These are phyloP conservation scores for Microplitis manilae DNA, from an alignment of 2,888 invertebrate species.

Conservation along the genomic window DNA sequence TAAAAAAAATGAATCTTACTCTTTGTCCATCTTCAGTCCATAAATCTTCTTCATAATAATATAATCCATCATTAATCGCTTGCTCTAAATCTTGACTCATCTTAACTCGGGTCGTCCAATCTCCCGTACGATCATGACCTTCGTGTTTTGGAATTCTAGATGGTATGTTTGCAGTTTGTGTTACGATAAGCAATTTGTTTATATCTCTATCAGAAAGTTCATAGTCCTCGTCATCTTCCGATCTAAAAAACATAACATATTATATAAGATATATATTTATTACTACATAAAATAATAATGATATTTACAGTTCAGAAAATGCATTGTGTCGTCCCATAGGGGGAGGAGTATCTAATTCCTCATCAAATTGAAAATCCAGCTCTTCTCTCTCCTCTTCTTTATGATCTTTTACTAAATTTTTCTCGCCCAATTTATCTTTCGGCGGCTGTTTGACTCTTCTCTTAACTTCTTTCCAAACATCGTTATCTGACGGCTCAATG, in stretches of 20 bases:
- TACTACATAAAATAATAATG: constrained; percentile 23
- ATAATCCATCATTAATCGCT: constrained; percentile 97
- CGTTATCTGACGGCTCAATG: constrained; percentile 61
- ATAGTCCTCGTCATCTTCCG: constrained; percentile 85
- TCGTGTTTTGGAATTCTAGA: constrained; percentile 85
- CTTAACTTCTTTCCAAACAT: constrained; percentile 76
- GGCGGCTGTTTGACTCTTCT: constrained; percentile 69
- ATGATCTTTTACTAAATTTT: constrained; percentile 53
- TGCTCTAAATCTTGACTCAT: constrained; percentile 95
- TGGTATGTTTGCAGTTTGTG: constrained; percentile 76
- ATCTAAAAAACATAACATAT: constrained; percentile 72
- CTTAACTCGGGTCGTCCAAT: constrained; percentile 91
- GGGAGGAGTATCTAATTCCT: constrained; percentile 86
- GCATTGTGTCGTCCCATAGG: constrained; percentile 87
- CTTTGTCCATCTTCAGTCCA: constrained; percentile 80
- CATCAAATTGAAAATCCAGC: constrained; percentile 96
- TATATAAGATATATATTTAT: neutral
- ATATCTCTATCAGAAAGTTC: constrained; percentile 95
- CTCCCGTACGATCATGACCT: constrained; percentile 92
- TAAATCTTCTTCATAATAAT: constrained; percentile 95
- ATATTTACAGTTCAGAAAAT: constrained; percentile 81
- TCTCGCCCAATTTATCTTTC: constrained; percentile 62
- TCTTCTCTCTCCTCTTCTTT: constrained; percentile 80
- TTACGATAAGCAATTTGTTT: constrained; percentile 94
- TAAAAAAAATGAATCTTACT: constrained; percentile 62